Evolutionary conservation across 2,113 vertebrate genomes (phyloP), one percentile per base, ranked within the genome.

Genomic region (Naja naja): DNA sequence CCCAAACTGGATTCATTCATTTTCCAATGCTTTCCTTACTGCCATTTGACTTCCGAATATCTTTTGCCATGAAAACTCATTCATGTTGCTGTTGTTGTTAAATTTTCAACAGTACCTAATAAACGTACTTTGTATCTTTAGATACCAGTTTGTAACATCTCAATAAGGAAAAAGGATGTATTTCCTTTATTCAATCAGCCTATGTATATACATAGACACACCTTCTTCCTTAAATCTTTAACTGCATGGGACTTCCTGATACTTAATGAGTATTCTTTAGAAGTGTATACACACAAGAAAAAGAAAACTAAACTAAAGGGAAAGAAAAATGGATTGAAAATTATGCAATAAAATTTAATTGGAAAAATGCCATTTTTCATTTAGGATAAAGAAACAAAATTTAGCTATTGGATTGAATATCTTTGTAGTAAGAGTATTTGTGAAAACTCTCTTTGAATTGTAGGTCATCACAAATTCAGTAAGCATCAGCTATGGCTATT

Each of bases 171-270:
- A 58, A 9, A 60, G 34, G 85, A 25, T 60, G 20, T 1, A 27
- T 5, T 25, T 39, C 4, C 3, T 81, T 81, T 81, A 81, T 39
- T 34, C 69, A 81, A 7, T 8, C 85, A 88, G 55, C 11, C 55
- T 64, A 58, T 9, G 10, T 56, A 34, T 22, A 81, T 25, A 8
- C 11, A 43, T 3, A 85, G 47, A 43, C 22, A 55, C 69, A 39
- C 22, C 85, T 52, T 58, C 25, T 8, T 52, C 12, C n/a, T 22
- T 85, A 47, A 30, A 39, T 34, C 34, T 5, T 89, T 87, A 60
- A 27, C 4, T 93, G 20, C 18, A 45, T 69, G 16, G 6, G 90
- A 95, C 3, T 95, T 93, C 34, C 88, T 92, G 93, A 92, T n/a
- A 74, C 93, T 45, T 93, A 89, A 0, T 93, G 30, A 93, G 88